Percentiles rank a stretch among this genome's conserved stretches.
Evolutionary conservation across 1,140 invertebrate species (phyloP).

Genomic region (Periplaneta americana): DNA sequence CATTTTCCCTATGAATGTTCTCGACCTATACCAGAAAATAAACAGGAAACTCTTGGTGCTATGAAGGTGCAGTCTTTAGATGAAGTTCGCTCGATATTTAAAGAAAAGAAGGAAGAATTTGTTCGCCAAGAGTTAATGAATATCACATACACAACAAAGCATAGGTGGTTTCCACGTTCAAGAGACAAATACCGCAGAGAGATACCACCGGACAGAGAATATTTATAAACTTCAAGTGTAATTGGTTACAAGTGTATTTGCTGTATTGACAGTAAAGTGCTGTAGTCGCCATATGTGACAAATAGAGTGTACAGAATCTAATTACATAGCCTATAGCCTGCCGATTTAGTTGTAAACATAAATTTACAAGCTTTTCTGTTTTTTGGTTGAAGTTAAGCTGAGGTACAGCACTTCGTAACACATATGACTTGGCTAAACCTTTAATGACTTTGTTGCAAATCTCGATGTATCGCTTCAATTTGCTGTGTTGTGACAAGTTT

Average conservation of each 20-base stretch:
- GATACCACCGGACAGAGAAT: constrained; percentile 61
- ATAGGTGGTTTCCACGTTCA: constrained; percentile 70
- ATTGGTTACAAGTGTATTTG: background rate
- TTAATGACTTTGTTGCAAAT: no score
- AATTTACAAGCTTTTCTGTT: background rate
- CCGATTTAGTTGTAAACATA: background rate
- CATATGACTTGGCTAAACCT: no score
- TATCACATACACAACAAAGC: constrained; percentile 72
- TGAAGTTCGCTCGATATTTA: constrained; percentile 57
- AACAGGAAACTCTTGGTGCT: background rate
- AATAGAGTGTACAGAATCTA: no score
- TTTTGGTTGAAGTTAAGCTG: background rate
- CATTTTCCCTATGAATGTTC: constrained; percentile 81
- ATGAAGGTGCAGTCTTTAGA: background rate
- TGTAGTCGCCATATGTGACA: no score
- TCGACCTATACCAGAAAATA: constrained; percentile 56
- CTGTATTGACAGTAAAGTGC: no score
- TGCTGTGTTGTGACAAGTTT: no score
- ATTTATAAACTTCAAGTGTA: constrained; percentile 59
- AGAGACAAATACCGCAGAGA: constrained; percentile 52
- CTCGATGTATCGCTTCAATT: no score
- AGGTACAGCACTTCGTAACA: no score
- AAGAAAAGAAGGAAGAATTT: constrained; percentile 50
- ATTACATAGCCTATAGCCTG: background rate
- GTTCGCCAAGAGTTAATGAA: constrained; percentile 62